Evolutionary conservation across 2,888 invertebrate genomes (phyloP), one percentile per base, ranked within the genome.

Genomic region (Dysmachus trigonus): DNA sequence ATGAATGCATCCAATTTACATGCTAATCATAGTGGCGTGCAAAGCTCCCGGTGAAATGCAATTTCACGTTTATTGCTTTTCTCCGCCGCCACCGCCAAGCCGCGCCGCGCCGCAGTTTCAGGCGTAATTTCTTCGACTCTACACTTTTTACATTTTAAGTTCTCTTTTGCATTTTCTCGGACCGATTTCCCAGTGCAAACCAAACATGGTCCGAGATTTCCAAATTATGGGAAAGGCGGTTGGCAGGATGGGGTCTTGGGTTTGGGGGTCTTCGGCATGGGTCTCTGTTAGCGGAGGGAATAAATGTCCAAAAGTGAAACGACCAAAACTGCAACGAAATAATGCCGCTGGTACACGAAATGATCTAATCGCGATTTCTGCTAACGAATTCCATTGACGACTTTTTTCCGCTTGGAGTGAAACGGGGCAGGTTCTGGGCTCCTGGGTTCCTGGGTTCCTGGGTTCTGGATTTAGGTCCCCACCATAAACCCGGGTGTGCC

Each of bases 1-100:
- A 62, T 81, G 81, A 30, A 81, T 81, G 81, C 62, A 62, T 81
- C 47, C 81, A 81, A 81, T 81, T 81, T 62, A 81, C 81, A 81
- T 81, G 81, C 62, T 81, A 81, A 81, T 81, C 41, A n/a, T 22
- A 81, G 33, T 81, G 33, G 81, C 81, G 81, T 81, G 81, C 81
- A 53, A 27, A 27, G 53, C n/a, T 53, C 53, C 35, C 62, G 30
- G 81, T 53, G 62, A 81, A 81, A 53, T 33, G 47, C 81, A 81
- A 53, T 81, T 81, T 81, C 81, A 81, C 81, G 53, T 81, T 81
- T 31, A 33, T 73, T 73, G 73, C 73, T 18, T 73, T 73, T 73
- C 33, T 33, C 31, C 73, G 35, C 33, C n/a, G n/a, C n/a, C n/a
- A n/a, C n/a, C n/a, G n/a, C n/a, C n/a, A n/a, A n/a, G n/a, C n/a